Base-by-base conservation (phyloP, 1,140 invertebrate genomes). In the Parapsyche elsis region DNA sequence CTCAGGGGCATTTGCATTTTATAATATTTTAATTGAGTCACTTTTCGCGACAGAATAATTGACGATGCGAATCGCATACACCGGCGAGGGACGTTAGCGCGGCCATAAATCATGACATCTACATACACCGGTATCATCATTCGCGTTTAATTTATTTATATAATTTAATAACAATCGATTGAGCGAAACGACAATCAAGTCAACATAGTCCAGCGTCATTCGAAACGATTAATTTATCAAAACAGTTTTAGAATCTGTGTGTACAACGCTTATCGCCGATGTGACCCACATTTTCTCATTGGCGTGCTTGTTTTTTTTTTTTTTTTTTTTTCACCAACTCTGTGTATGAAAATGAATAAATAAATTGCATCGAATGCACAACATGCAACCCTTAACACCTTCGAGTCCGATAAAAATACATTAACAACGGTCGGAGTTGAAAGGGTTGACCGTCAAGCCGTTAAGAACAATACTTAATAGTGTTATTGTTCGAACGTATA, bases 1-100 rank as follows among this genome's bases (percentile, higher is more conserved):
- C 49, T 5, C 16, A 7, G 5, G 12, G 49, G 10, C 49, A 53
- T 53, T 53, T 53, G 49, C 49, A 53, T 53, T 53, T 53, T 53
- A 16, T 53, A 16, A 12, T 16, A 53, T 53, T 14, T 53, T 53
- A 53, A 53, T 53, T 53, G 16, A 53, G 49, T 53, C 49, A 16
- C 49, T 53, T 16, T 53, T 53, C 16, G 49, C 16, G 49, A 53
- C 10, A 10, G 49, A 12, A 67, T n/a, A 67, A 67, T 67, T 24
- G 64, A 67, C 64, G 21, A 67, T 67, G 23, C 64, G 64, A 67
- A 67, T 67, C 64, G 64, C 21, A 67, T 67, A 24, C 64, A 23
- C 14, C 49, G 2, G 12, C 2, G 49, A 53, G 12, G 49, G 10
- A 14, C 49, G 49, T 53, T 53, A 26, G 64, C 24, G 24, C 64